Evolutionary conservation across 2,113 vertebrate genomes (phyloP), one percentile per base, ranked within the genome.

Genomic region (Phoenicopterus ruber): DNA sequence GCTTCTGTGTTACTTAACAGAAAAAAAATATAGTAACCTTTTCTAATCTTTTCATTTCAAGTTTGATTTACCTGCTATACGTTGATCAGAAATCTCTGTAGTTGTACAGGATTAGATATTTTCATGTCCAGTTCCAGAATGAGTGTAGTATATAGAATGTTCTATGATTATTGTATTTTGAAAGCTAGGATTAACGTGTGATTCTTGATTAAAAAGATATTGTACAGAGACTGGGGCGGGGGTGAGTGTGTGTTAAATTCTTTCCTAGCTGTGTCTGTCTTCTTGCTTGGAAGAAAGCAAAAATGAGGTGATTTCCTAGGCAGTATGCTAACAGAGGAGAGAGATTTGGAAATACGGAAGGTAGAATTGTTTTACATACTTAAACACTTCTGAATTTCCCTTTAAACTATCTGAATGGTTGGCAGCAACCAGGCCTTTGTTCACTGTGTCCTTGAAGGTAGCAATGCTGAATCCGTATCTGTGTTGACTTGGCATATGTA

Each of bases 41-140:
- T 97, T 97, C 81, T 99, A 99, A 99, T 99, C 99, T 98, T 95
- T 96, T 97, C 98, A 98, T 97, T 98, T 99, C 95, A 97, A 98
- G 97, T 98, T 98, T 98, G 77, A 98, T 99, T 99, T 99, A 99
- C 99, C 99, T 99, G 98, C 98, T 98, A 92, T 96, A 77, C 88
- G 97, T 97, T 95, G 94, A 98, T 98, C 97, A 97, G 83, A 98
- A 99, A 98, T 98, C 98, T 98, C 97, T 96, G 91, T 98, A 95
- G 97, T 97, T 98, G 98, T 98, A 98, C 98, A 97, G 98, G 99
- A 99, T 99, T 99, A 98, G 97, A 96, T 97, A 96, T 98, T 97
- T 97, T 85, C 78, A 63, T 90, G 97, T 98, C 98, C 98, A 97
- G 96, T 97, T 98, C 97, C 98, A 98, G 94, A 98, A 98, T 98